phyloP scores from a whole-genome alignment of 1,140 invertebrate genomes.

The Pseudomyrmex cubaensis region DNA sequence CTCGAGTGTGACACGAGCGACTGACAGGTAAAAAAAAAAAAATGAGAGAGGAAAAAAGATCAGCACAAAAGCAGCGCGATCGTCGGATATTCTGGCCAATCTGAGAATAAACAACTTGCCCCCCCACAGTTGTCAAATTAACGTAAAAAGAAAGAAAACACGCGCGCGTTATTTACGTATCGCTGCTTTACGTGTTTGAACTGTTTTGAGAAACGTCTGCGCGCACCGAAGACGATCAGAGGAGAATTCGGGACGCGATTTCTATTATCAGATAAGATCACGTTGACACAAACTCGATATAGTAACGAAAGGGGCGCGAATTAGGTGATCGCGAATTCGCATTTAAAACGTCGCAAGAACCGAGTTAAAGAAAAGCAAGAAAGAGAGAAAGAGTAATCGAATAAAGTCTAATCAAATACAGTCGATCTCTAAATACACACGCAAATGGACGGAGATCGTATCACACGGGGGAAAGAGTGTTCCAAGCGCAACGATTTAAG shows the following conservation, averaged over 20 bases:
- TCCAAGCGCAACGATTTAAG: slow-evolving; percentile 6
- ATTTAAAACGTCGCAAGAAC: slow-evolving; percentile 23
- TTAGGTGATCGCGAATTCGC: slow-evolving; percentile 31
- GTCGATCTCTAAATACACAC: slow-evolving; percentile 10
- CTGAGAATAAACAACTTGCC: too few relatives aligned
- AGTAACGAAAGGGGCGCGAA: neutral
- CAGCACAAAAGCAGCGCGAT: slow-evolving; percentile 8
- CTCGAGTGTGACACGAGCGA: slow-evolving; percentile 32
- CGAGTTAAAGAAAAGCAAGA: neutral
- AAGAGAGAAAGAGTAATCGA: neutral
- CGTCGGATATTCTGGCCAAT: slow-evolving; percentile 6
- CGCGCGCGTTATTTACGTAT: neutral
- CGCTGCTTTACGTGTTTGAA: too few relatives aligned
- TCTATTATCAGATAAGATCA: too few relatives aligned
- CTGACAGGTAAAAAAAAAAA: neutral
- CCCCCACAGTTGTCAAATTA: neutral
- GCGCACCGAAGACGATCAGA: too few relatives aligned
- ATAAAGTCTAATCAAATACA: neutral
- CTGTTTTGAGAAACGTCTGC: too few relatives aligned
- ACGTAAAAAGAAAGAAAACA: neutral
- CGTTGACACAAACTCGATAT: neutral
- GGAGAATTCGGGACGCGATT: neutral
- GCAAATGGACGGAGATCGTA: neutral
- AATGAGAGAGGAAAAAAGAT: neutral
- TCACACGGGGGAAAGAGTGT: neutral